These are phyloP conservation scores for Leucoptera coffeella DNA, from an alignment of 2,888 invertebrate species.

Conservation along the genomic window DNA sequence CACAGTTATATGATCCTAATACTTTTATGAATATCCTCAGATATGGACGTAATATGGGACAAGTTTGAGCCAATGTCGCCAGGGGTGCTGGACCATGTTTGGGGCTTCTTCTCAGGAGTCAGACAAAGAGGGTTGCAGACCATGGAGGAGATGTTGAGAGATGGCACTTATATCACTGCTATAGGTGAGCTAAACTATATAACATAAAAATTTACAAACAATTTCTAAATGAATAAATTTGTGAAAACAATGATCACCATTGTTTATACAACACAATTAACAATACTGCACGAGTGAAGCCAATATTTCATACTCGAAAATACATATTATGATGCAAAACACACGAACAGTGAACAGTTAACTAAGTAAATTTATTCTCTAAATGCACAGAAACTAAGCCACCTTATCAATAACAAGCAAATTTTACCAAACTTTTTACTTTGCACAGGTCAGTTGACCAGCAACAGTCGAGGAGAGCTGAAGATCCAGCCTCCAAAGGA, in stretches of 20 bases:
- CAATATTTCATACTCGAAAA: too few species aligned
- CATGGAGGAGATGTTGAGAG: conserved; percentile 79
- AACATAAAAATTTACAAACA: too few species aligned
- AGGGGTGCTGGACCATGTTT: conserved; percentile 71
- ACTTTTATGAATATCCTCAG: conserved; percentile 21
- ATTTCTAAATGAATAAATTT: too few species aligned
- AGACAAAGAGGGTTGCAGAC: conserved; percentile 79
- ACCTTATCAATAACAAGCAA: too few species aligned
- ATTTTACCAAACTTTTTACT: too few species aligned
- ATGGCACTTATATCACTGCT: conserved; percentile 72
- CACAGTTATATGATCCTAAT: neutral
- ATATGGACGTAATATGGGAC: conserved; percentile 78
- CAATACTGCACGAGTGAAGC: too few species aligned
- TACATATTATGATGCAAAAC: too few species aligned
- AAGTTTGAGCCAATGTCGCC: conserved; percentile 73
- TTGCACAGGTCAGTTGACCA: conserved; percentile 66
- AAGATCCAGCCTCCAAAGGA: conserved; percentile 68
- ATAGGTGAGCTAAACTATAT: conserved; percentile 48
- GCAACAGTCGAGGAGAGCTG: conserved; percentile 56
- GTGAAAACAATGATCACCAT: too few species aligned
- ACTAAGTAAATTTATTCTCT: too few species aligned
- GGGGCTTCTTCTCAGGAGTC: conserved; percentile 81
- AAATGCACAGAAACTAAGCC: too few species aligned
- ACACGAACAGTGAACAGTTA: too few species aligned
- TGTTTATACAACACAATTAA: too few species aligned